Base-by-base conservation (phyloP, 2,113 vertebrate genomes). In the Butastur rufipennis region DNA sequence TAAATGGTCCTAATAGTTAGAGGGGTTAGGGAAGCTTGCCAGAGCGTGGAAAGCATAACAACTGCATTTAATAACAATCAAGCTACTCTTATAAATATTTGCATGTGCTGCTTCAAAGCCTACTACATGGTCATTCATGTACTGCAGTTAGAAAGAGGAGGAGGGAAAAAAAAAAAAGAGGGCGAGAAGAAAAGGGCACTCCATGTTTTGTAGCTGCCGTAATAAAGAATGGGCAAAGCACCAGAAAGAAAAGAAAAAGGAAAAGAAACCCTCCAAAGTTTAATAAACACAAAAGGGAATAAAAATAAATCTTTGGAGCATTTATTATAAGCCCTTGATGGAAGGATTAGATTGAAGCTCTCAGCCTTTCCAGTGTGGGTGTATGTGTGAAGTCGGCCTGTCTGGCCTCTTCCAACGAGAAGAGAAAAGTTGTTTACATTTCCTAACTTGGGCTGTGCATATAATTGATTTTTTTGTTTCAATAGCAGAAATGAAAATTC, bases 231-330 rank as follows among this genome's bases (percentile, higher is more conserved):
- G 96, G 98, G 98, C 98, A 97, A 86, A 90, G 81, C 56, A 97
- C 97, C 98, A 98, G 96, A 75, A 96, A 93, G 75, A 87, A 89
- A 87, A 52, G 65, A 77, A 97, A 95, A 95, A 93, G 94, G 89
- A 94, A 96, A 95, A 95, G 90, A 96, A 97, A 83, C 81, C 61
- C 94, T 97, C 95, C 96, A 95, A 96, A 97, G 97, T 98, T 98
- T 98, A 98, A 97, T 98, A 98, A 98, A 98, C 98, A 98, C 93
- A 84, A 97, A 97, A 96, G 94, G 91, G 97, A 98, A 98, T 98
- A 98, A 98, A 98, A 98, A 98, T 98, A 98, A 98, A 98, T 98
- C 98, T 98, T 96, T 36, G 88, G 93, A 97, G 96, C 89, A 88
- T 97, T 98, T 98, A 98, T 98, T 98, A 97, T 97, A 97, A 97